These are phyloP conservation scores for Anguilla anguilla DNA, from an alignment of 2,797 vertebrate species.

Conservation along the genomic window DNA sequence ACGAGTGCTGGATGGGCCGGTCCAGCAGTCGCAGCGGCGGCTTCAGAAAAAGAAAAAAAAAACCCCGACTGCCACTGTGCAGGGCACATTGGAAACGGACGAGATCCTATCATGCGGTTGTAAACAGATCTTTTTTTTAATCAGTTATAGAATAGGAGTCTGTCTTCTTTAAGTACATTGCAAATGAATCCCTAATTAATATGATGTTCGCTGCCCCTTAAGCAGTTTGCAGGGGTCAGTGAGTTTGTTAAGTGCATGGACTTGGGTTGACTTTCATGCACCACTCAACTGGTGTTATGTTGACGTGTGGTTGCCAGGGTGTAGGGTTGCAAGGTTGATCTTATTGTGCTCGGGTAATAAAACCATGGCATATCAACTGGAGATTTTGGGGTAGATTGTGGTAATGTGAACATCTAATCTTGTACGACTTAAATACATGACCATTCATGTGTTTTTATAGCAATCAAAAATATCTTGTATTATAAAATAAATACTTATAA, in stretches of 20 bases:
- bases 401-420: conserved; percentile 13
- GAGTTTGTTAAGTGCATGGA: conserved; percentile 19
- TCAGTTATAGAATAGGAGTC: conserved; percentile 32
- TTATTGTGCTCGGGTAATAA: background rate
- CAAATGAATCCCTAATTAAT: conserved; percentile 49
- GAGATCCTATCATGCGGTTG: background rate
- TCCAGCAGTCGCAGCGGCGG: background rate
- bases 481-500: too few species aligned
- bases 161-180: conserved; percentile 28
- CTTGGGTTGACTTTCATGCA: background rate
- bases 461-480: background rate
- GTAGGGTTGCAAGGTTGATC: conserved; percentile 9
- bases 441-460: conserved; percentile 3
- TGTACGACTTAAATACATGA: background rate
- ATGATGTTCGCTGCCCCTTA: conserved; percentile 48
- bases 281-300: conserved; percentile 21
- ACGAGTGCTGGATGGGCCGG: background rate
- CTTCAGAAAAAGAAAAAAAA: background rate
- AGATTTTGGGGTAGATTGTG: conserved; percentile 1
- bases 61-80: background rate
- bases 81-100: background rate
- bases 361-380: background rate
- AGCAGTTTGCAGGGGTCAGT: conserved; percentile 44
- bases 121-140: conserved; percentile 34
- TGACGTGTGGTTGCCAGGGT: conserved; percentile 15